A percentile compares a stretch with the other conserved stretches of the same genome.
Conservation (phyloP, 2,113 vertebrate genomes). For the Callorhinus ursinus region DNA sequence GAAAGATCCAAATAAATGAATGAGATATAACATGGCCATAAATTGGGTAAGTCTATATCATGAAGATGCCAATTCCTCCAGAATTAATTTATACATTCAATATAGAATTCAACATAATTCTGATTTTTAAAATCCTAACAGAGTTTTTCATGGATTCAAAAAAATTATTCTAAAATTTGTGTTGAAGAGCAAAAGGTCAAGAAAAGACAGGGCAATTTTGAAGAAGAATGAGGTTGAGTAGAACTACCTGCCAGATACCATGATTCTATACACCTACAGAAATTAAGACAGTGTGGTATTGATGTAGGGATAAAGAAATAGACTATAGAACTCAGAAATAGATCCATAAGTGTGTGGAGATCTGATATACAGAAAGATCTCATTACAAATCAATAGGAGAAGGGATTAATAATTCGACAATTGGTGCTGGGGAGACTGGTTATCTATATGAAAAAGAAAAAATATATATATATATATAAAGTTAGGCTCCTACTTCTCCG, state of each 20-base stretch:
- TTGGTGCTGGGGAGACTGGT: background rate
- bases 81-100: background rate
- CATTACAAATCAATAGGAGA: background rate
- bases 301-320: background rate
- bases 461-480: background rate
- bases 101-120: slow-evolving; percentile 1
- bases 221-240: background rate
- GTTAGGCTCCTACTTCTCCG: background rate
- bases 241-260: background rate
- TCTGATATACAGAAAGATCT: background rate
- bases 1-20: background rate
- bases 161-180: background rate
- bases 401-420: background rate
- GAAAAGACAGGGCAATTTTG: background rate
- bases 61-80: background rate
- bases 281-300: background rate
- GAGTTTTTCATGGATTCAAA: background rate
- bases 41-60: background rate
- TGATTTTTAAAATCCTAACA: background rate
- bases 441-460: background rate
- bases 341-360: background rate
- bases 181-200: background rate
- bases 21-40: background rate
- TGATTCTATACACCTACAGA: background rate
- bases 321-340: background rate